These are phyloP conservation scores for Cylindroiulus punctatus DNA, from an alignment of 2,888 invertebrate genomes.

Conservation along the genomic window DNA sequence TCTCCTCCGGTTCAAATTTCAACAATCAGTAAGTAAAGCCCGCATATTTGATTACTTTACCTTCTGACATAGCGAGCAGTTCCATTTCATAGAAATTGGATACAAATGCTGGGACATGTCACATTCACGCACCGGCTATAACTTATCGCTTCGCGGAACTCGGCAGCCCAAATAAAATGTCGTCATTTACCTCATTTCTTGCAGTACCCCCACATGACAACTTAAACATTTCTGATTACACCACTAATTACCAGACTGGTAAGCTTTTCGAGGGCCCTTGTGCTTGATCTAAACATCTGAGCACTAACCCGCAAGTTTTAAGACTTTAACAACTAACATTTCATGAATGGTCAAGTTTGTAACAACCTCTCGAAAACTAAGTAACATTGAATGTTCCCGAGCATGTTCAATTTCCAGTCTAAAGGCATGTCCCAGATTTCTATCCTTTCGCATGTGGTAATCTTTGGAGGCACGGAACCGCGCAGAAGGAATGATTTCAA, in stretches of 20 bases:
- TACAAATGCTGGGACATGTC: slow-evolving; percentile 28
- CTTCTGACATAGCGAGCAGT: too few relatives aligned
- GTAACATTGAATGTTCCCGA: not conserved
- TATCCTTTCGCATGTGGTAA: not conserved
- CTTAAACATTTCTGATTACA: slow-evolving; percentile 16
- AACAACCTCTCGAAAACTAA: not conserved
- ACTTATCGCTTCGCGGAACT: not conserved
- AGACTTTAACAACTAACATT: not conserved
- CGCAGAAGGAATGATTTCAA: not conserved
- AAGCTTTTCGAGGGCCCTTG: not conserved
- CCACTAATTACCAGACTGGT: slow-evolving; percentile 7
- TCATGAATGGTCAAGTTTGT: not conserved
- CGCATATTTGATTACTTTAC: not conserved
- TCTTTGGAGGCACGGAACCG: not conserved
- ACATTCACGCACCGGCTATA: not conserved
- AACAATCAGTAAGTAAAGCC: not conserved
- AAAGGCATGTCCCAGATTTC: slow-evolving; percentile 1
- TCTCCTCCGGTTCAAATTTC: not conserved
- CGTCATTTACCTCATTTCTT: slow-evolving; percentile 43
- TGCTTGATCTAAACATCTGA: not conserved
- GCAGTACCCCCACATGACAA: slow-evolving; percentile 24
- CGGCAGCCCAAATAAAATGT: not conserved
- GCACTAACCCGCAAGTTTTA: not conserved
- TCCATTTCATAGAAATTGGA: not conserved
- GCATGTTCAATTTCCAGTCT: not conserved